These are phyloP conservation scores for Tipula helvola DNA, from an alignment of 2,888 invertebrate species.

Conservation along the genomic window DNA sequence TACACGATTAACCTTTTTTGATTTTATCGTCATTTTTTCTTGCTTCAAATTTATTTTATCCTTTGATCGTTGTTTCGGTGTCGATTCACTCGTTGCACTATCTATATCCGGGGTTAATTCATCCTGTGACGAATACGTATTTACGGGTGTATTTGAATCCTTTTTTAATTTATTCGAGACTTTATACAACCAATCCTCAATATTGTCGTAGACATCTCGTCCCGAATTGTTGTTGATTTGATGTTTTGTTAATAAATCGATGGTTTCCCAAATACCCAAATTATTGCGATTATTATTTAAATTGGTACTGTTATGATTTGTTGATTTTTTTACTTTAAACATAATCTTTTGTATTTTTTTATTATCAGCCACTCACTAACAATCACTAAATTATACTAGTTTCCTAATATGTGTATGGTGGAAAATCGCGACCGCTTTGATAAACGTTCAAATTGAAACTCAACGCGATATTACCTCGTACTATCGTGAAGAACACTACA, in stretches of 20 bases:
- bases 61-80: background rate
- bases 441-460: constrained; percentile 4
- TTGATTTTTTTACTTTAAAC: background rate
- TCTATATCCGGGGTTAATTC: background rate
- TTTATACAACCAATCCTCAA: background rate
- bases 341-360: background rate
- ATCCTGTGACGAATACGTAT: background rate
- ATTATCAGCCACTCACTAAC: background rate
- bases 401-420: background rate
- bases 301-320: background rate
- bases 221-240: background rate
- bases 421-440: background rate
- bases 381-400: background rate
- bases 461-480: background rate
- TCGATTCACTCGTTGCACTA: background rate
- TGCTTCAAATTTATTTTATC: background rate
- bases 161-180: background rate
- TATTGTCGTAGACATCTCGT: background rate
- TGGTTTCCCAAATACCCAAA: background rate
- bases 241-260: constrained; percentile 5
- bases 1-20: background rate
- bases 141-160: background rate
- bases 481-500: background rate
- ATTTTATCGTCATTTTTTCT: background rate
- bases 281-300: background rate